Percentiles rank a stretch among this genome's conserved stretches.
Evolutionary conservation across 1,140 invertebrate genomes (phyloP).

Genomic region (Venturia canescens): DNA sequence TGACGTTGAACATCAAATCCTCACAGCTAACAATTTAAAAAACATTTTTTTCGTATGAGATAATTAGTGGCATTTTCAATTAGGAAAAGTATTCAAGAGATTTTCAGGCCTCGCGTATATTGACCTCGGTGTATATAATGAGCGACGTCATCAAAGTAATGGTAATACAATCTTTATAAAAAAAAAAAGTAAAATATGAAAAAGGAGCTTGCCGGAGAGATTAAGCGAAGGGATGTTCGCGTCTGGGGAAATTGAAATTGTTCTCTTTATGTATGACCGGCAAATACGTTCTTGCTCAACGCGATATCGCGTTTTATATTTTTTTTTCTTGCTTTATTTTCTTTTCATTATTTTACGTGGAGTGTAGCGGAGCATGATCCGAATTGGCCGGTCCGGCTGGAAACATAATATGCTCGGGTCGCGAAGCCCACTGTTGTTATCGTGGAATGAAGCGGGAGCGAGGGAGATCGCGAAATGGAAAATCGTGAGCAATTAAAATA

Average conservation of each 20-base stretch:
- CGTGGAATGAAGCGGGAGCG: not conserved
- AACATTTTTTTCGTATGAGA: no score
- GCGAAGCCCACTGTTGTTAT: constrained; percentile 14
- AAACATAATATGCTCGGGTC: not conserved
- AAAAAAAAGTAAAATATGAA: not conserved
- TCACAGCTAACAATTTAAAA: no score
- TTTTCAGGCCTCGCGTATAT: not conserved
- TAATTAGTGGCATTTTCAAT: no score
- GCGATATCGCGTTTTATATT: not conserved
- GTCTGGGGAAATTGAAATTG: constrained; percentile 14
- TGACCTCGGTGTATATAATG: no score
- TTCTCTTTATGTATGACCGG: not conserved
- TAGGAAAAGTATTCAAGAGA: not conserved
- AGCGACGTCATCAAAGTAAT: constrained; percentile 35
- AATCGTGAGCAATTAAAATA: constrained; percentile 28
- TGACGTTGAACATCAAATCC: no score
- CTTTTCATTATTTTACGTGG: no score
- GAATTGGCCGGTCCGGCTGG: no score
- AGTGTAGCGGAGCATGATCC: no score
- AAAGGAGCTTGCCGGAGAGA: not conserved
- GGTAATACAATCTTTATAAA: not conserved
- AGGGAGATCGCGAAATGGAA: constrained; percentile 3
- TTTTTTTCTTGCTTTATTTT: not conserved
- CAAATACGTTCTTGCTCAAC: constrained; percentile 9
- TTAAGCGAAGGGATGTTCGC: not conserved